Evolutionary conservation across 2,888 invertebrate species (phyloP), one percentile per base, ranked within the genome.

Genomic region (Kuschelorhynchus macadamiae): DNA sequence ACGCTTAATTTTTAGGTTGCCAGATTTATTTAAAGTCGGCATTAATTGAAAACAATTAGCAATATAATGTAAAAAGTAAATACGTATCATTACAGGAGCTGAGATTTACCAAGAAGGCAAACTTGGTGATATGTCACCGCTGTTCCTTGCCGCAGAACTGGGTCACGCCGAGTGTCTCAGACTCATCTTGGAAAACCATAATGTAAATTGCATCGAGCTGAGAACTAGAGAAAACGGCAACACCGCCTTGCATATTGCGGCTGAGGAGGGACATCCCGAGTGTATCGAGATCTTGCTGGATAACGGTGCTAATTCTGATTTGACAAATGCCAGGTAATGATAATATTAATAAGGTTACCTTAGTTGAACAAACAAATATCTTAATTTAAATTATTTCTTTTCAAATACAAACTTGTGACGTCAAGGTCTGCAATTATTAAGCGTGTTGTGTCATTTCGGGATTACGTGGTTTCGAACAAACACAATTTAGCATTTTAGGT

Each of bases 191-290:
- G 91, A 91, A 73, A 89, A 90, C 2, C 91, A 92, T 47, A 87
- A 89, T 65, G 88, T 89, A 0, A 89, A 92, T 33, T 39, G 20
- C 77, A 87, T 92, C 1, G 89, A 93, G 75, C 88, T 89, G 0
- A 86, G 90, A 70, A 91, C 92, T 44, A 87, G 89, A 2, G 91
- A 91, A 62, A 90, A 92, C 75, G 91, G 92, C 70, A 90, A 92
- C 8, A 93, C 92, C 0, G 90, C 94, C 0, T 79, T 94, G 60
- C 96, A 96, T 85, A 85, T 95, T 70, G 95, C 96, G 0, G 94
- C 96, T 0, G 94, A 95, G 79, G 92, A 93, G 63, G 95, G 95
- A 1, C 92, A 93, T 79, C 88, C 88, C 9, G 93, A 95, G 57
- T 94, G 94, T 76, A 89, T 95, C 0, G 90, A 91, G 75, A 80